phyloP scores from a whole-genome alignment of 2,888 invertebrate genomes.

The Agrochola lychnidis region DNA sequence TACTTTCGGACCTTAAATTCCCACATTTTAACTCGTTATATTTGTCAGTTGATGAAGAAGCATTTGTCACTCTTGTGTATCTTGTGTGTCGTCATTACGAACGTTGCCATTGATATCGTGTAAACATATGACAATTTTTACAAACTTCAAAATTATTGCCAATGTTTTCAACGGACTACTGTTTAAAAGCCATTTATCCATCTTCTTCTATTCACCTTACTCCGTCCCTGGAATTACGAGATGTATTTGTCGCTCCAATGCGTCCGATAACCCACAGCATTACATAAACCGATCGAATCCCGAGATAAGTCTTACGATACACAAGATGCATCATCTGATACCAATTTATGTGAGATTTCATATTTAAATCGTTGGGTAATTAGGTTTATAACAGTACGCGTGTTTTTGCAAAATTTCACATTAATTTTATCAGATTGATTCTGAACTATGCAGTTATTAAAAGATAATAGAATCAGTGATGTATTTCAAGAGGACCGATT shows the following conservation, averaged over 20 bases:
- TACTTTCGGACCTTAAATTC: background rate
- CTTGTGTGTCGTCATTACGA: background rate
- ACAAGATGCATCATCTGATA: slow-evolving; percentile 66
- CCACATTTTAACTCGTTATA: background rate
- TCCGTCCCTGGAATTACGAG: slow-evolving; percentile 63
- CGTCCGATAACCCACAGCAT: slow-evolving; percentile 58
- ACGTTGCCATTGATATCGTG: background rate
- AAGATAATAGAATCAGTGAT: slow-evolving; percentile 10
- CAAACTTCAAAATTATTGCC: background rate
- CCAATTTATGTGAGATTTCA: slow-evolving; percentile 59
- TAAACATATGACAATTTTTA: background rate
- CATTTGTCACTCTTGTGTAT: background rate
- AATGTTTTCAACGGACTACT: background rate
- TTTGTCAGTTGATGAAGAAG: background rate
- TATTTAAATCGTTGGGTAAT: slow-evolving; percentile 61
- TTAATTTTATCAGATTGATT: slow-evolving; percentile 53
- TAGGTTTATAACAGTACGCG: slow-evolving; percentile 53
- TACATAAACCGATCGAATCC: slow-evolving; percentile 62
- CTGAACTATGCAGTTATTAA: slow-evolving; percentile 28
- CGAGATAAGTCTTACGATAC: slow-evolving; percentile 62
- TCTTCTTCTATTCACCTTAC: background rate
- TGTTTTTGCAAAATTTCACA: slow-evolving; percentile 59
- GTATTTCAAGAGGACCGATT: slow-evolving; percentile 6
- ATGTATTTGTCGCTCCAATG: slow-evolving; percentile 68
- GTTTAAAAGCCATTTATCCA: background rate